Evolutionary conservation across 2,888 invertebrate species (phyloP), one percentile per base, ranked within the genome.

Genomic region (Philaethria dido): DNA sequence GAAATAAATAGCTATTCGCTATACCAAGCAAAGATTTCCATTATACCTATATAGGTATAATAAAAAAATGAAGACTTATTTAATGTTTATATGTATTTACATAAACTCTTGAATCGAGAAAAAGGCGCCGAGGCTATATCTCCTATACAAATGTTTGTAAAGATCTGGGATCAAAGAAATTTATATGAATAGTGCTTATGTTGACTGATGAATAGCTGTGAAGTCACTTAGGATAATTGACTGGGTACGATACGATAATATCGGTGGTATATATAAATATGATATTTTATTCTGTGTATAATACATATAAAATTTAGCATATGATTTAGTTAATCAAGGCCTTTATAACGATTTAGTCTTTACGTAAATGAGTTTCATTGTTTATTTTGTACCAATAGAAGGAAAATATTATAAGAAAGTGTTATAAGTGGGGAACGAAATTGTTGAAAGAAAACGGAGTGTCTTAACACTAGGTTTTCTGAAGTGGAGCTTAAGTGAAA

Each of bases 101-200:
- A 57, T 57, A 42, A 42, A 11, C 42, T 57, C 22, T 57, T 42
- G n/a, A 22, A 42, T 57, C 39, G 42, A 42, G 39, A 57, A 57
- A 57, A 57, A 57, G 57, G 22, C 57, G 2, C 22, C n/a, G 42
- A 25, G 22, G 57, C 25, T 42, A 42, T 57, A 42, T 57, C n/a
- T 8, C 25, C 4, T 42, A 57, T 57, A 57, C 11, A 57, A 57
- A 57, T 42, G 57, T 57, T 42, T 57, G 42, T 57, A 57, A 57
- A 42, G 57, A 57, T 57, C 9, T 22, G 57, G 57, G 57, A 57
- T 57, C 57, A 57, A 57, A 57, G 57, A 42, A 57, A 42, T 57
- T 57, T 25, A 42, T 57, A 57, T 42, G 57, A 57, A 57, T 57
- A 57, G 57, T 57, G 57, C 57, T 57, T 57, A 42, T 42, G 57